Conservation (phyloP, 2,888 invertebrate species). For the Alloscopus bannaensis region DNA sequence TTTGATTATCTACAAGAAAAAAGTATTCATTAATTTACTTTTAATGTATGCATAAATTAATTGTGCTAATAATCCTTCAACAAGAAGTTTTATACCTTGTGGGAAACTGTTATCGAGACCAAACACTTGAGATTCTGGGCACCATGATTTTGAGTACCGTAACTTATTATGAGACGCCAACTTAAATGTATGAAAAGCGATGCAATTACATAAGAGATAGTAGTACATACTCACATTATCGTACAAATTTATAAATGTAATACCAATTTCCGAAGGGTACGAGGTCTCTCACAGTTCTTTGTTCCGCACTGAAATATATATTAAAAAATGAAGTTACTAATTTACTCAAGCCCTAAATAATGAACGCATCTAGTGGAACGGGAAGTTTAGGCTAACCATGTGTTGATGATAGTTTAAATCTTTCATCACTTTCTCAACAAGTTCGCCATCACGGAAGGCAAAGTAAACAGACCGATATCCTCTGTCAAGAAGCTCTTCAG, state of each 20-base stretch:
- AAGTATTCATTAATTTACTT: background rate
- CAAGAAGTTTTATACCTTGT: background rate
- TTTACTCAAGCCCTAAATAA: background rate
- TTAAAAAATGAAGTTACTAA: background rate
- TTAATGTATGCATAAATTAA: background rate
- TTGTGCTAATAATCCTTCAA: background rate
- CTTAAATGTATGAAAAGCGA: slow-evolving; percentile 7
- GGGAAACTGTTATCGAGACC: slow-evolving; percentile 38
- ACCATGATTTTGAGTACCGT: slow-evolving; percentile 40
- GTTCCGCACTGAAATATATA: slow-evolving; percentile 39
- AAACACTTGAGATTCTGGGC: slow-evolving; percentile 43
- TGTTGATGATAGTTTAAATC: slow-evolving; percentile 39
- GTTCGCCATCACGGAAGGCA: slow-evolving; percentile 31
- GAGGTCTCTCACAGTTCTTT: slow-evolving; percentile 27
- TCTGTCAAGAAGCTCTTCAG: slow-evolving; percentile 2
- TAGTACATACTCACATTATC: background rate
- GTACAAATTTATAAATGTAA: background rate
- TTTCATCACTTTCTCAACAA: slow-evolving; percentile 30
- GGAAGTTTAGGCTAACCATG: background rate
- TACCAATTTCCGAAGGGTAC: slow-evolving; percentile 25
- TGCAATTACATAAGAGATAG: background rate
- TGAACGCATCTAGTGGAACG: background rate
- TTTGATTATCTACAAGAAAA: too few species aligned
- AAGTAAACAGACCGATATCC: slow-evolving; percentile 46
- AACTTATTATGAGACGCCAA: slow-evolving; percentile 23